Conservation (phyloP, 2,888 invertebrate species). For the Chloromyia formosa region DNA sequence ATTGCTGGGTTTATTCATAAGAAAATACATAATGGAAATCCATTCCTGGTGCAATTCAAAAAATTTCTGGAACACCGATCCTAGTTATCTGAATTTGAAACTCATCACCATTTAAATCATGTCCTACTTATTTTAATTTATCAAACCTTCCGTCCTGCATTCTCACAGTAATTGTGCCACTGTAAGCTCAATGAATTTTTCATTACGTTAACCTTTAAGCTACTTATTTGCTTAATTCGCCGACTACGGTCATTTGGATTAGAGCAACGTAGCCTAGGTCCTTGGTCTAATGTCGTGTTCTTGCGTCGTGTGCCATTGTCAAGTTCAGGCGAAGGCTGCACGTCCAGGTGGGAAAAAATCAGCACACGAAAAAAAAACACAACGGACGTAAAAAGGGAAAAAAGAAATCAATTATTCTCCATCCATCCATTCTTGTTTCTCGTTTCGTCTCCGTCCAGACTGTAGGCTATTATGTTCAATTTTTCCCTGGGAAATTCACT, state of each 20-base stretch:
- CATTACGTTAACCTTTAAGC: slow-evolving; percentile 22
- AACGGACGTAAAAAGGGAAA: not conserved
- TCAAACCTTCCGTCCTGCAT: slow-evolving; percentile 7
- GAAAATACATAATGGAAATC: no score
- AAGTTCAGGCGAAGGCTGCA: slow-evolving; percentile 2
- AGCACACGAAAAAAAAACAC: not conserved
- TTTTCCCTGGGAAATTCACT: not conserved
- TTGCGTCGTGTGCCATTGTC: not conserved
- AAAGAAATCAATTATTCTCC: slow-evolving; percentile 17
- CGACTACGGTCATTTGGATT: not conserved
- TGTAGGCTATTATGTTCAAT: not conserved
- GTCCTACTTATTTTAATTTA: slow-evolving; percentile 12
- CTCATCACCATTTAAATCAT: slow-evolving; percentile 29
- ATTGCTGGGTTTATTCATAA: no score
- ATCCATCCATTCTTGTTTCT: not conserved
- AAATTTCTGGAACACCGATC: no score
- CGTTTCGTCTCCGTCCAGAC: not conserved
- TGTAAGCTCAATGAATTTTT: slow-evolving; percentile 21
- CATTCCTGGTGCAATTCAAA: no score
- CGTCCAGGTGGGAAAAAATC: not conserved
- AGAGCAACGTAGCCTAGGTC: not conserved
- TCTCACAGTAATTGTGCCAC: slow-evolving; percentile 17
- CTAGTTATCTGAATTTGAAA: not conserved
- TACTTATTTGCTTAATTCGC: slow-evolving; percentile 27
- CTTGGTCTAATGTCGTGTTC: not conserved